Conservation (phyloP, 2,797 vertebrate species). For the Carduelis carduelis region DNA sequence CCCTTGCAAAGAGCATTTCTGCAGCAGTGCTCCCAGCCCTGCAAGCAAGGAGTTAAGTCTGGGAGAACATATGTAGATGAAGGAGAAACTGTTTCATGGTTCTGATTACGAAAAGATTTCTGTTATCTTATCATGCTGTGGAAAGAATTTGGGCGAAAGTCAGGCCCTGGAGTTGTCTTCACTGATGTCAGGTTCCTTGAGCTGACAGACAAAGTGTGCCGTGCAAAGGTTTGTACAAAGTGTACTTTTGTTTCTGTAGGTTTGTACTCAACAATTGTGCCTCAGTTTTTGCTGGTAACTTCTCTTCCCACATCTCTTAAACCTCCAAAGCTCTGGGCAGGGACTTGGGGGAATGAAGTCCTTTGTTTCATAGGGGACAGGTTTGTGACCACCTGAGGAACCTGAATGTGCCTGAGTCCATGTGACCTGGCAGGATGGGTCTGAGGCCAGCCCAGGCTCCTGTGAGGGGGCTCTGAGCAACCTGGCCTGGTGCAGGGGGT, state of each 20-base stretch:
- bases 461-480: neutral
- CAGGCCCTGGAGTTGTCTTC: neutral
- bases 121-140: neutral
- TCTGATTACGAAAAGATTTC: neutral
- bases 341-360: neutral
- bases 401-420: fast-evolving
- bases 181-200: fast-evolving
- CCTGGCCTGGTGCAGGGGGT: neutral
- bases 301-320: neutral
- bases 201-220: neutral
- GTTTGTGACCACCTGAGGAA: neutral
- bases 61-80: neutral
- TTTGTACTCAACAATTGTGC: neutral
- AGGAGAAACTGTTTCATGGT: neutral
- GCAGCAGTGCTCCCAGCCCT: fast-evolving
- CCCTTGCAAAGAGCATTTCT: neutral
- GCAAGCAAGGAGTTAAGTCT: neutral
- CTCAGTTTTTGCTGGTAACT: neutral
- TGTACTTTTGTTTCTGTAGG: neutral
- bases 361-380: neutral
- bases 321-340: neutral
- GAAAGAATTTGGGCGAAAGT: neutral
- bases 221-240: neutral
- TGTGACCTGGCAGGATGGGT: fast-evolving
- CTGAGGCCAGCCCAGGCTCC: neutral